These are phyloP conservation scores for Dryocosmus kuriphilus DNA, from an alignment of 2,888 invertebrate genomes.

Conservation along the genomic window DNA sequence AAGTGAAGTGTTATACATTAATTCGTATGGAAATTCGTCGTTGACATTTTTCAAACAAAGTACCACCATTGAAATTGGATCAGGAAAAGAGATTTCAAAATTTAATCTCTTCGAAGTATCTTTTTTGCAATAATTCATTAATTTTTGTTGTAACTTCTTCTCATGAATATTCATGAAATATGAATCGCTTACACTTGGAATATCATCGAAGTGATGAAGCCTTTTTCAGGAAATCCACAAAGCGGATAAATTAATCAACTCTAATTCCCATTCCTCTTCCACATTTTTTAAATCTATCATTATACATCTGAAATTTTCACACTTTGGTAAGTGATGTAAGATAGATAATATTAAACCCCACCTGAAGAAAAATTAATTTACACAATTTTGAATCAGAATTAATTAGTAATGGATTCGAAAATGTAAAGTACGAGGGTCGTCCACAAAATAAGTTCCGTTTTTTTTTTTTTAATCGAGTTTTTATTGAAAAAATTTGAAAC, in stretches of 20 bases:
- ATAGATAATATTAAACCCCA: constrained; percentile 59
- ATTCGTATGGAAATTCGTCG: background rate
- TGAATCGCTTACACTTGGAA: constrained; percentile 56
- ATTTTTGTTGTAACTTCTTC: constrained; percentile 19
- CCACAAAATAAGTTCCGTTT: too few species aligned
- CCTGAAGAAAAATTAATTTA: constrained; percentile 51
- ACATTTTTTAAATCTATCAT: constrained; percentile 54
- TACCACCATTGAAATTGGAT: constrained; percentile 61
- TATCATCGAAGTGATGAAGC: constrained; percentile 51
- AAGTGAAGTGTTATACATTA: constrained; percentile 59
- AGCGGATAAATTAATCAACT: constrained; percentile 61
- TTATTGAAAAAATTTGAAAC: too few species aligned
- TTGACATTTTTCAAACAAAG: background rate
- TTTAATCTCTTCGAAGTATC: constrained; percentile 60
- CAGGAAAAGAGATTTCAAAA: constrained; percentile 65
- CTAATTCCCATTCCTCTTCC: constrained; percentile 53
- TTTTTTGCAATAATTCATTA: constrained; percentile 58
- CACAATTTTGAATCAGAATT: too few species aligned
- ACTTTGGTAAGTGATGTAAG: constrained; percentile 63
- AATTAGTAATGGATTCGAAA: too few species aligned
- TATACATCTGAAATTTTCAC: constrained; percentile 66
- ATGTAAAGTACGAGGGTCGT: too few species aligned
- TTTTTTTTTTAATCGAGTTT: too few species aligned
- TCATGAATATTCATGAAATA: too few species aligned
- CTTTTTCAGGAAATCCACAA: constrained; percentile 68